Conservation (phyloP, 1,140 invertebrate genomes). For the Nephotettix cincticeps region DNA sequence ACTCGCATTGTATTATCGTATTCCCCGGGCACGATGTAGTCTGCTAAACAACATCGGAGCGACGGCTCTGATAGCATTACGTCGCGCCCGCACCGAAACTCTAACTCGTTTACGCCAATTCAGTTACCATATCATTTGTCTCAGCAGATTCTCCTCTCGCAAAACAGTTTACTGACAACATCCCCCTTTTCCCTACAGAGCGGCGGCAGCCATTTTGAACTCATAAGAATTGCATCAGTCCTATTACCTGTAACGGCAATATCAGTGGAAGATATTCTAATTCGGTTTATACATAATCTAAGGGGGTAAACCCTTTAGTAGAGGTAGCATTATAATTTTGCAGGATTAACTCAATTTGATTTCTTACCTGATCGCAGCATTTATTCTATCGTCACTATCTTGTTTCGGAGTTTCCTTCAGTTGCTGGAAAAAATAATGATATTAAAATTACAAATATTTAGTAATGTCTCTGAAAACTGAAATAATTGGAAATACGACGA, state of each 20-base stretch:
- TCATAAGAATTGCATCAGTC: too few species aligned
- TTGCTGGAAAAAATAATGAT: constrained; percentile 6
- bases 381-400: background rate
- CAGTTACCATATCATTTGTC: constrained; percentile 38
- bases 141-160: constrained; percentile 22
- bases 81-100: background rate
- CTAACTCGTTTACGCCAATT: constrained; percentile 32
- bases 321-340: too few species aligned
- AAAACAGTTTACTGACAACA: constrained; percentile 7
- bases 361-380: constrained; percentile 6
- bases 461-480: too few species aligned
- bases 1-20: background rate
- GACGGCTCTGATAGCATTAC: constrained; percentile 32
- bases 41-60: too few species aligned
- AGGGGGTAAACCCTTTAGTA: too few species aligned
- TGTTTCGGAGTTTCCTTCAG: background rate
- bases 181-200: background rate
- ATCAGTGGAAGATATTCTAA: too few species aligned
- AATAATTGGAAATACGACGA: too few species aligned
- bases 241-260: too few species aligned
- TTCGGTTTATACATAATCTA: too few species aligned
- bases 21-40: too few species aligned
- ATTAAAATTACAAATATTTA: background rate
- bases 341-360: too few species aligned
- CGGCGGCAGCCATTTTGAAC: constrained; percentile 9